phyloP scores from a whole-genome alignment of 2,113 vertebrate genomes.

The Neolamprologus variostigma region DNA sequence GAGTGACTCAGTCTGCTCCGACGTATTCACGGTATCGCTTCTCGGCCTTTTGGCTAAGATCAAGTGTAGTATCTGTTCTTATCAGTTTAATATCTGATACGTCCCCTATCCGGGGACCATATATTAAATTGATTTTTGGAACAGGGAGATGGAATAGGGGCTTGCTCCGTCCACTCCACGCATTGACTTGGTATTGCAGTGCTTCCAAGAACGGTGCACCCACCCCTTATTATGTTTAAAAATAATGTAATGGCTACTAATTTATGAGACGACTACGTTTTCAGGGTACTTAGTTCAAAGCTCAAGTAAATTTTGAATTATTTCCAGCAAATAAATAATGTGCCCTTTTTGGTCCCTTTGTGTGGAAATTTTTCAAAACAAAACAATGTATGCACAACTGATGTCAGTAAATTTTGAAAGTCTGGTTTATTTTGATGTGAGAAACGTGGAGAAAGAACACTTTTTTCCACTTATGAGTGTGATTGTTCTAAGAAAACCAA shows the following conservation, averaged over 20 bases:
- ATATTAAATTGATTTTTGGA: slow-evolving; percentile 54
- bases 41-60: no score
- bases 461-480: neutral
- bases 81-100: slow-evolving; percentile 72
- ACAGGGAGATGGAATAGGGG: slow-evolving; percentile 23
- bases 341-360: neutral
- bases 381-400: neutral
- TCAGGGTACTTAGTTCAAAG: accelerated
- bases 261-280: accelerated
- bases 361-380: neutral
- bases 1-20: no score
- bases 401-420: neutral
- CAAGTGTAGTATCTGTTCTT: no score
- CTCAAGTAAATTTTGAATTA: neutral
- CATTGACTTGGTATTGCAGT: slow-evolving; percentile 5
- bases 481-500: neutral
- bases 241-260: accelerated
- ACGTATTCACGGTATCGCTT: no score
- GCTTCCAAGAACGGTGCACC: slow-evolving; percentile 16
- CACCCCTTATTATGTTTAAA: accelerated
- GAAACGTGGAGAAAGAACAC: neutral
- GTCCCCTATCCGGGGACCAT: slow-evolving; percentile 44
- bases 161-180: slow-evolving; percentile 49
- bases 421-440: neutral
- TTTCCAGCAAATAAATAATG: accelerated